Evolutionary conservation across 2,113 vertebrate species (phyloP), one percentile per base, ranked within the genome.

Genomic region (Sardina pilchardus): DNA sequence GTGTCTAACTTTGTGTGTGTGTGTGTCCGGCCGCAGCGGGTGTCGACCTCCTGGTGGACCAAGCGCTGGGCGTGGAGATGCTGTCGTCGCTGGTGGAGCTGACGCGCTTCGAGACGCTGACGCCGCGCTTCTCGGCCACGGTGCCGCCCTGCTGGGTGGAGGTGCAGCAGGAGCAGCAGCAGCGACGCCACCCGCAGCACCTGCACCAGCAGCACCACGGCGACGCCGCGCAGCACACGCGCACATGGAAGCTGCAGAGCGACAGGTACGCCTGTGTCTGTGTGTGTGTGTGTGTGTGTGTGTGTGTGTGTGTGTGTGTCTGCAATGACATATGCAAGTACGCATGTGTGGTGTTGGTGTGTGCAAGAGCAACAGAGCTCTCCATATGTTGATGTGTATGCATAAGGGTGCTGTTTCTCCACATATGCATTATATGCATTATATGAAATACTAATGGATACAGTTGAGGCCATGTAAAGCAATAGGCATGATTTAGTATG

Each of bases 131-230:
- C 94, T 98, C 98, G 16, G 98, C 98, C 85, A 99, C 98, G 0
- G 98, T 99, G 87, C 98, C 98, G 9, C 98, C 98, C 0, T 99
- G 98, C 86, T 99, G 98, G 98, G 97, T 97, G 59, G 98, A 99
- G 92, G 98, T 99, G 0, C 98, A 99, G 86, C 98, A 99, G 90
- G 98, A 99, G 90, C 98, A 99, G 91, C 98, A 99, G 90, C 98
- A 99, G 84, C 94, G 98, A 34, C 93, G 98, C 1, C 98, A 99
- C 88, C 98, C 98, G 0, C 98, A 99, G 83, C 98, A 99, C 81
- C 92, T 99, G 83, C 98, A 99, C 92, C 98, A 99, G 93, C 98
- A 99, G 83, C 98, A 99, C 91, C 98, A 99, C 0, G 98, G 98
- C 16, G 98, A 99, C 82, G 98, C 98, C 56, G 98, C 98, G 10